Evolutionary conservation across 2,888 invertebrate species (phyloP).

Genomic region (Tyria jacobaeae): DNA sequence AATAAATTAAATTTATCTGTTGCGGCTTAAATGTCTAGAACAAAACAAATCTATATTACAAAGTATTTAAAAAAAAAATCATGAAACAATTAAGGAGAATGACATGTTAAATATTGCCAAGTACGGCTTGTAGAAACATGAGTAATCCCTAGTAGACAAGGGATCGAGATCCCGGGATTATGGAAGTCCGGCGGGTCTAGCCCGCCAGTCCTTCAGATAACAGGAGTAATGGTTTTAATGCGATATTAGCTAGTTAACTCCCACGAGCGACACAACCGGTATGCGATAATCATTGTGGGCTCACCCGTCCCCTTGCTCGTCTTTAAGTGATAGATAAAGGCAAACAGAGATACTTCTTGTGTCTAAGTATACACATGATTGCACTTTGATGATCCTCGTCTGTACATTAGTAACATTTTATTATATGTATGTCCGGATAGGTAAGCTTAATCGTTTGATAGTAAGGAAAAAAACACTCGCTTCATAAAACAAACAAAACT

Average conservation of each 20-base stretch:
- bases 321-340: slow-evolving; percentile 52
- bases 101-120: slow-evolving; percentile 49
- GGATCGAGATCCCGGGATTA: slow-evolving; percentile 68
- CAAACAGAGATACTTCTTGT: slow-evolving; percentile 43
- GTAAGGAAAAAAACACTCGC: neutral
- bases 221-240: slow-evolving; percentile 64
- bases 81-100: slow-evolving; percentile 16
- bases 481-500: no score
- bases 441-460: neutral
- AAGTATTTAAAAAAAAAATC: neutral
- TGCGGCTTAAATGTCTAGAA: no score
- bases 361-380: slow-evolving; percentile 38
- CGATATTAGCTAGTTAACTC: slow-evolving; percentile 71
- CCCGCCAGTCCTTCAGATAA: slow-evolving; percentile 64
- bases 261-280: slow-evolving; percentile 36
- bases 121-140: slow-evolving; percentile 59
- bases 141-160: slow-evolving; percentile 69
- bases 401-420: slow-evolving; percentile 36
- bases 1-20: no score
- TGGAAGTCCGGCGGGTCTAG: slow-evolving; percentile 53
- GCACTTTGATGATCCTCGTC: slow-evolving; percentile 41
- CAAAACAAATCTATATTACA: no score
- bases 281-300: slow-evolving; percentile 56
- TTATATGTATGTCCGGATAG: slow-evolving; percentile 13
- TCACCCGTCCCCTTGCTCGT: slow-evolving; percentile 42